Base-by-base conservation (phyloP, 2,113 vertebrate genomes). In the Gnathonemus echidnorhynchus region DNA sequence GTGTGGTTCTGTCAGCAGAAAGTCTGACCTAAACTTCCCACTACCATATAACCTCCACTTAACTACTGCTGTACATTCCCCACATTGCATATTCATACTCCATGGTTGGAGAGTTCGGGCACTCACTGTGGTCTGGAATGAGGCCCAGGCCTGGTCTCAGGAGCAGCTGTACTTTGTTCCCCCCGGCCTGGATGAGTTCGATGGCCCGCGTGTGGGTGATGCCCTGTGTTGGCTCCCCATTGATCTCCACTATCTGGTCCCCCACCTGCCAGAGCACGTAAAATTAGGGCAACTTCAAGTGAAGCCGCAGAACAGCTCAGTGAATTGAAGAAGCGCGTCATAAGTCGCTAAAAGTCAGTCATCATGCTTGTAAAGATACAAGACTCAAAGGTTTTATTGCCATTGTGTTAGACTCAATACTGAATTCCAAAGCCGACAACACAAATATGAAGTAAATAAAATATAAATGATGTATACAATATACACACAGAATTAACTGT, bases 201-300 rank as follows among this genome's bases (percentile, higher is more conserved):
- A 99, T 99, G 0, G 98, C 98, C 88, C 98, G 96, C 0, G 98
- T 99, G 92, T 99, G 98, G 35, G 98, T 99, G 95, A 99, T 99
- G 91, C 98, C 98, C 94, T 99, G 98, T 0, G 98, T 99, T 87
- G 97, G 97, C 89, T 99, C 98, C 17, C 98, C 97, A 2, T 99
- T 99, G 92, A 99, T 99, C 94, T 99, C 98, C 90, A 99, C 98
- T 1, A 99, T 99, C 93, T 99, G 98, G 95, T 99, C 98, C 49
- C 98, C 98, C 42, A 99, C 98, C 98, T 99, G 94, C 35, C 31
- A 91, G 1, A 35, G 91, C 48, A 2, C 53, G 56, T 91, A 9
- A 89, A 89, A 42, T 91, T 80, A 80, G 88, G 21, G 10, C 35
- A 19, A 88, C 3, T 6, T 62, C 39, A 88, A 39, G 31, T 46